These are phyloP conservation scores for Euspilapteryx auroguttella DNA, from an alignment of 2,888 invertebrate genomes.

Conservation along the genomic window DNA sequence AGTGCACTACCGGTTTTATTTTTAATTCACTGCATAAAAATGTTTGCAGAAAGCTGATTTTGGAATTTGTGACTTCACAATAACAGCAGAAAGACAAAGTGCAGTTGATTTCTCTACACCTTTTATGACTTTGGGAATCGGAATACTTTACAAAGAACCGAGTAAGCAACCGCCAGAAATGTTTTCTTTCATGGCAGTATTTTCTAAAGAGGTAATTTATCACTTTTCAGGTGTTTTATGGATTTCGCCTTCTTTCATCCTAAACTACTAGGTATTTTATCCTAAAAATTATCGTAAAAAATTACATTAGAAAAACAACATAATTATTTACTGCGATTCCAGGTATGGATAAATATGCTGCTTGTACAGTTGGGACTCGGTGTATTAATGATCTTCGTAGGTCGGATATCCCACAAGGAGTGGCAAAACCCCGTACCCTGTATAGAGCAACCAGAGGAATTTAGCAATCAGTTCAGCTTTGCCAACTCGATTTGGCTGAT, in stretches of 20 bases:
- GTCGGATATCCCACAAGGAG: conserved; percentile 81
- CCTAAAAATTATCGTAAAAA: too few species aligned
- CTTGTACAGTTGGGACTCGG: conserved; percentile 79
- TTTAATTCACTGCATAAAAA: too few species aligned
- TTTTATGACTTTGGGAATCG: conserved; percentile 91
- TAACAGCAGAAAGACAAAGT: conserved; percentile 81
- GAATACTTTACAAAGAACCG: conserved; percentile 86
- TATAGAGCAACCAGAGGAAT: conserved; percentile 76
- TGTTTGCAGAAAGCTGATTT: conserved; percentile 81
- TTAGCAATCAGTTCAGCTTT: conserved; percentile 83
- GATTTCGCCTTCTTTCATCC: too few species aligned
- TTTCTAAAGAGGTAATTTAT: conserved; percentile 72
- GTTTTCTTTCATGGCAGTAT: conserved; percentile 91
- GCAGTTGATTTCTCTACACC: conserved; percentile 96
- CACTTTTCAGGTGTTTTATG: too few species aligned
- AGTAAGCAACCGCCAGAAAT: conserved; percentile 83
- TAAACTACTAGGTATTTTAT: too few species aligned
- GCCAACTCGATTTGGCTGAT: conserved; percentile 89
- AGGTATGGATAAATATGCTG: conserved; percentile 85
- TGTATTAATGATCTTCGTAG: conserved; percentile 78
- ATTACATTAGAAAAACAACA: too few species aligned
- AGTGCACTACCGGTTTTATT: too few species aligned
- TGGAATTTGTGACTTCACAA: conserved; percentile 88
- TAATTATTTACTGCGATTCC: too few species aligned
- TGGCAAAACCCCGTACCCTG: conserved; percentile 89